These are phyloP conservation scores for Holothuria scabra DNA, from an alignment of 53 echinoderm and acorn worm species.

Conservation along the genomic window DNA sequence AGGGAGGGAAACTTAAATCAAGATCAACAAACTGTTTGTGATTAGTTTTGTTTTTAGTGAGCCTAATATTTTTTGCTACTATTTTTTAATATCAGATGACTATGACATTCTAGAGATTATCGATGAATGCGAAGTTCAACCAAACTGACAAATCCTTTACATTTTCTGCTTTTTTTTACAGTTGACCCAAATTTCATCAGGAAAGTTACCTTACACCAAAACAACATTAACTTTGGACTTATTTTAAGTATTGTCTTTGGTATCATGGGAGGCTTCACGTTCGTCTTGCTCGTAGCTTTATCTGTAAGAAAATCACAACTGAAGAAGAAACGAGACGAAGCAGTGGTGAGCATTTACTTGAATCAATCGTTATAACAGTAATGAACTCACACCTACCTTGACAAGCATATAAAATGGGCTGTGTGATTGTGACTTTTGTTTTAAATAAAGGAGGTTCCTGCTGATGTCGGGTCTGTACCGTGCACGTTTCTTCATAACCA, in stretches of 20 bases:
- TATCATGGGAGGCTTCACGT: slow-evolving; percentile 59
- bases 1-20: no score
- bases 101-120: background rate
- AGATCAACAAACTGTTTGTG: no score
- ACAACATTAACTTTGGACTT: slow-evolving; percentile 72
- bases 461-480: no score
- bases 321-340: slow-evolving; percentile 57
- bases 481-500: no score
- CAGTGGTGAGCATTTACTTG: slow-evolving; percentile 64
- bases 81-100: background rate
- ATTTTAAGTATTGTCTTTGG: slow-evolving; percentile 80
- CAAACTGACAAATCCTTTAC: background rate
- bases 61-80: no score
- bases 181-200: slow-evolving; percentile 66
- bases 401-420: no score
- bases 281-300: slow-evolving; percentile 62
- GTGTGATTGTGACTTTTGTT: no score
- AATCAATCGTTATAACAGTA: no score
- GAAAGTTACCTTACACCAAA: slow-evolving; percentile 51
- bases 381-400: no score
- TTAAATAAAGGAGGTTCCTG: no score
- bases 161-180: slow-evolving; percentile 23
- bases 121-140: background rate
- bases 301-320: slow-evolving; percentile 69
- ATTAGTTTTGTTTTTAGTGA: no score